These are phyloP conservation scores for Vanacampus margaritifer DNA, from an alignment of 2,113 vertebrate species.

Conservation along the genomic window DNA sequence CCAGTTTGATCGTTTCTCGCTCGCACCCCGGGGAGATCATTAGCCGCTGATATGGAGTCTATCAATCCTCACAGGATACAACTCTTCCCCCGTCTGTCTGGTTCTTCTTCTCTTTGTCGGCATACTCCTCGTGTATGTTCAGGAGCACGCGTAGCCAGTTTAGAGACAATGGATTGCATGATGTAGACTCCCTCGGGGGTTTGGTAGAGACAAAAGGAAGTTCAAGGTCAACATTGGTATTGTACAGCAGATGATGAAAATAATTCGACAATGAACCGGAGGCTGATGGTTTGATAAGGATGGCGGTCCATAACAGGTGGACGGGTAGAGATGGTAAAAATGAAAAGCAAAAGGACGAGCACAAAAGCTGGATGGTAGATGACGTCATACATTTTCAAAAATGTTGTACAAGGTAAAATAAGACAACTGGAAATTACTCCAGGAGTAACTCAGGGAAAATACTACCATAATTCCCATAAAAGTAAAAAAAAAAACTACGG, in stretches of 20 bases:
- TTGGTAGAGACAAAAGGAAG: slow-evolving; percentile 17
- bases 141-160: slow-evolving; percentile 40
- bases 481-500: too few relatives aligned
- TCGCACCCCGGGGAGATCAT: slow-evolving; percentile 69
- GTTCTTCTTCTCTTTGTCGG: slow-evolving; percentile 45
- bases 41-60: slow-evolving; percentile 72
- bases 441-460: too few relatives aligned
- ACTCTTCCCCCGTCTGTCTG: slow-evolving; percentile 60
- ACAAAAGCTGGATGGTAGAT: too few relatives aligned
- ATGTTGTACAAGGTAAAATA: too few relatives aligned
- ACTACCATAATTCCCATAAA: too few relatives aligned
- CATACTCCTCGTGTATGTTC: slow-evolving; percentile 26
- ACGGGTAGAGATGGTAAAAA: too few relatives aligned
- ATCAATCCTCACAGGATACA: slow-evolving; percentile 71
- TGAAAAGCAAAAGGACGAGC: too few relatives aligned
- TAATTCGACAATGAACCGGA: too few relatives aligned
- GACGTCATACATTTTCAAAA: too few relatives aligned
- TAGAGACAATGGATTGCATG: slow-evolving; percentile 13
- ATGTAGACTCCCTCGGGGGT: slow-evolving; percentile 13
- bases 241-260: neutral
- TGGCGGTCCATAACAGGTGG: neutral
- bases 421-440: too few relatives aligned
- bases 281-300: neutral
- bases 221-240: neutral
- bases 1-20: slow-evolving; percentile 64